Conservation (phyloP, 1,140 invertebrate species). For the Apis laboriosa region DNA sequence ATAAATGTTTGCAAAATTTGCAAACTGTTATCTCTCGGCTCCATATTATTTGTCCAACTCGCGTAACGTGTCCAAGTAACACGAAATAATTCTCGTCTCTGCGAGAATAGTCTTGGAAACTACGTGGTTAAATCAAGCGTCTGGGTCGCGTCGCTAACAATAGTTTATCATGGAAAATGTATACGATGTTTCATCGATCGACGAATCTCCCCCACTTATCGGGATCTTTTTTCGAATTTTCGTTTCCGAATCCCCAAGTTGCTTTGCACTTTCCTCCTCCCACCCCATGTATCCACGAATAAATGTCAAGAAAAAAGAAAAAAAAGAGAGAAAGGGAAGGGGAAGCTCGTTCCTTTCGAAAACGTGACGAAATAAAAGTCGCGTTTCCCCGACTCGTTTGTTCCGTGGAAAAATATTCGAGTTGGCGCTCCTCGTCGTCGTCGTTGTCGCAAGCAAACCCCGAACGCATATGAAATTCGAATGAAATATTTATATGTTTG, state of each 20-base stretch:
- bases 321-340: background rate
- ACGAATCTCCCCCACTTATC: no score
- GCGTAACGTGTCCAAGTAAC: no score
- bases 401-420: slow-evolving; percentile 2
- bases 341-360: background rate
- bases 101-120: background rate
- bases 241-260: background rate
- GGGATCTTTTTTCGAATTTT: no score
- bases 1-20: background rate
- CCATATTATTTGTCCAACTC: background rate
- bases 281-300: background rate
- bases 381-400: background rate
- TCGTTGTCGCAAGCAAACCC: background rate
- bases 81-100: background rate
- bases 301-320: background rate
- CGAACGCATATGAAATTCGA: slow-evolving; percentile 10
- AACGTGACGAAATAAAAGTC: slow-evolving; percentile 23
- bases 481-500: slow-evolving; percentile 33
- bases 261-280: background rate
- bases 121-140: background rate
- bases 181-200: no score
- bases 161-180: no score
- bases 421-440: no score
- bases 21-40: background rate
- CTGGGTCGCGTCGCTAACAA: background rate